These are phyloP conservation scores for Callyntrura guangdongensis DNA, from an alignment of 2,888 invertebrate species.

Conservation along the genomic window DNA sequence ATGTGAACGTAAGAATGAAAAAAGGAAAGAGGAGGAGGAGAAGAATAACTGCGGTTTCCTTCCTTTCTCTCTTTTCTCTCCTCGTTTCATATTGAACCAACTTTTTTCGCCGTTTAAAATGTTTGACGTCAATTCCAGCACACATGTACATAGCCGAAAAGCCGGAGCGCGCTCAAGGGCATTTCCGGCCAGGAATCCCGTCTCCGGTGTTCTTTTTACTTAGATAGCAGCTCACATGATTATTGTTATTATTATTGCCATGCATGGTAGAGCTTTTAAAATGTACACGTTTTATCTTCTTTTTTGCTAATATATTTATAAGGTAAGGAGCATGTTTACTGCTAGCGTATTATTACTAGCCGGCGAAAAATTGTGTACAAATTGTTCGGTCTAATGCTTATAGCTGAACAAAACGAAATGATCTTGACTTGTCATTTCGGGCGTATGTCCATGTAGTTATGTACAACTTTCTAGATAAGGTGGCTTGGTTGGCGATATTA, in stretches of 20 bases:
- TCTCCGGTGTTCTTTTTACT: slow-evolving; percentile 56
- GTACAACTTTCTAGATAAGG: no score
- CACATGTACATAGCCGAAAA: neutral
- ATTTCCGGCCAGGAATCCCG: slow-evolving; percentile 84
- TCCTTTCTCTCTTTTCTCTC: slow-evolving; percentile 66
- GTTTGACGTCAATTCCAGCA: slow-evolving; percentile 83
- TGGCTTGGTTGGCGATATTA: no score
- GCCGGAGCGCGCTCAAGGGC: slow-evolving; percentile 81
- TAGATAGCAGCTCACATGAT: slow-evolving; percentile 43
- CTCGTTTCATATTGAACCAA: slow-evolving; percentile 61
- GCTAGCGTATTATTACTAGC: no score
- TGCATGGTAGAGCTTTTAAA: neutral
- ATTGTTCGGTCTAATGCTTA: no score
- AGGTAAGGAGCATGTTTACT: neutral
- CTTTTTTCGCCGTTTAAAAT: slow-evolving; percentile 69
- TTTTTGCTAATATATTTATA: slow-evolving; percentile 2
- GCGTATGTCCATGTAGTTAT: no score
- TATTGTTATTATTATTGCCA: slow-evolving; percentile 19
- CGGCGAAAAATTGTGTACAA: no score
- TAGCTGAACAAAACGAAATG: no score
- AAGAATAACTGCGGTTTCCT: slow-evolving; percentile 56
- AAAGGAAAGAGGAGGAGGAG: slow-evolving; percentile 13
- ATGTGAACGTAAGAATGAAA: slow-evolving; percentile 1
- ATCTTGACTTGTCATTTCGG: no score
- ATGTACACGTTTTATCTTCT: neutral